These are phyloP conservation scores for Calliscelio sp. DNA, from an alignment of 2,888 invertebrate species.

Conservation along the genomic window DNA sequence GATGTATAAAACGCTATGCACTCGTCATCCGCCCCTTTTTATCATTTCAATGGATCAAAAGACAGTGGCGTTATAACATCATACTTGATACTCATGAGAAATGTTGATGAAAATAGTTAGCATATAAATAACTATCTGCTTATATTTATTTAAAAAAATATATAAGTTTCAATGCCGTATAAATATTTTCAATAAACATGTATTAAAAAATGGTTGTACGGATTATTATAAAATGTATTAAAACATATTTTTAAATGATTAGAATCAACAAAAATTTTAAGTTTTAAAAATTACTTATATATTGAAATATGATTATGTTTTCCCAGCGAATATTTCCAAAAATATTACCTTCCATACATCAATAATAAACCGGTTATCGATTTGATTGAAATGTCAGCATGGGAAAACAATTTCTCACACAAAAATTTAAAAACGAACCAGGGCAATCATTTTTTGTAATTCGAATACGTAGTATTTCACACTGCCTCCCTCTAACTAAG, in stretches of 20 bases:
- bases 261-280: too few species aligned
- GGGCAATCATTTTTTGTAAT: constrained; percentile 54
- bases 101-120: constrained; percentile 38
- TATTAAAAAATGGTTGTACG: too few species aligned
- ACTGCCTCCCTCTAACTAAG: constrained; percentile 76
- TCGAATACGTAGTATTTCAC: constrained; percentile 75
- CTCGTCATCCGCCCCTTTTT: constrained; percentile 81
- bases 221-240: too few species aligned
- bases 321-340: too few species aligned
- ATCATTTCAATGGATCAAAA: constrained; percentile 83
- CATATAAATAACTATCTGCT: neutral
- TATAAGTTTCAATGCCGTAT: too few species aligned
- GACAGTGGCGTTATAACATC: constrained; percentile 80
- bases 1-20: constrained; percentile 69
- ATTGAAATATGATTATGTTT: too few species aligned
- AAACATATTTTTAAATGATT: too few species aligned
- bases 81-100: constrained; percentile 84
- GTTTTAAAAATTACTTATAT: too few species aligned
- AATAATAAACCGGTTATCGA: neutral
- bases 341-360: neutral
- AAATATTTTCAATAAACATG: neutral
- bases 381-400: constrained; percentile 2
- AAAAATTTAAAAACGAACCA: constrained; percentile 29
- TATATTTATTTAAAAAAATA: too few species aligned
- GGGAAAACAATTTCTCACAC: constrained; percentile 32